A percentile compares a stretch with the other conserved stretches of the same genome.
phyloP scores from a whole-genome alignment of 2,797 vertebrate species.

The Picus viridis region DNA sequence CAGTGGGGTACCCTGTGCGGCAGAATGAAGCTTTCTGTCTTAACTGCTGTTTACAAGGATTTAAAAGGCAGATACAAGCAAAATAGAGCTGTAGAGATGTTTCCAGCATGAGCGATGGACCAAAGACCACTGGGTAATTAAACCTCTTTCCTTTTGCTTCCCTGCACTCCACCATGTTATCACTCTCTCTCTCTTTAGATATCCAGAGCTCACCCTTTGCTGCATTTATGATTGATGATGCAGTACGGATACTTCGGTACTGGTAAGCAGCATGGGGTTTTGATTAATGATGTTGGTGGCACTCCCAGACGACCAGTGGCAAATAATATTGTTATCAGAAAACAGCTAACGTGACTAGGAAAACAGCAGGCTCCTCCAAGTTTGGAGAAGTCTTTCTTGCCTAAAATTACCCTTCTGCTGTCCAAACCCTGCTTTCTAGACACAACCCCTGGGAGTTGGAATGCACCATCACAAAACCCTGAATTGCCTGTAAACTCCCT shows the following conservation, averaged over 20 bases:
- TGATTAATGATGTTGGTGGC: constrained; percentile 82
- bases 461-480: accelerated
- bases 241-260: constrained; percentile 79
- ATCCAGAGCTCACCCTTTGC: constrained; percentile 76
- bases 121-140: constrained; percentile 83
- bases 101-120: constrained; percentile 85
- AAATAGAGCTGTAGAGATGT: constrained; percentile 86
- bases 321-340: constrained; percentile 78
- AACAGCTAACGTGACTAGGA: constrained; percentile 67
- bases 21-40: constrained; percentile 77
- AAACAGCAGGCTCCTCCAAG: neutral
- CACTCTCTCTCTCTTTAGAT: constrained; percentile 82
- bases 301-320: constrained; percentile 79
- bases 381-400: neutral
- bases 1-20: constrained; percentile 75
- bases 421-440: neutral
- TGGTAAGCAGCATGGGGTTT: constrained; percentile 76
- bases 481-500: neutral
- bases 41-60: constrained; percentile 80
- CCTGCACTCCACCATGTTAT: constrained; percentile 83
- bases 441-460: neutral
- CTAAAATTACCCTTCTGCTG: neutral
- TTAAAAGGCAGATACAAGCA: constrained; percentile 76
- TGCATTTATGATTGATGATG: constrained; percentile 92
- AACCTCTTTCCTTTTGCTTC: constrained; percentile 67